A percentile compares a stretch with the other conserved stretches of the same genome.
Conservation (phyloP, 1,140 invertebrate species). For the Anastrepha ludens region DNA sequence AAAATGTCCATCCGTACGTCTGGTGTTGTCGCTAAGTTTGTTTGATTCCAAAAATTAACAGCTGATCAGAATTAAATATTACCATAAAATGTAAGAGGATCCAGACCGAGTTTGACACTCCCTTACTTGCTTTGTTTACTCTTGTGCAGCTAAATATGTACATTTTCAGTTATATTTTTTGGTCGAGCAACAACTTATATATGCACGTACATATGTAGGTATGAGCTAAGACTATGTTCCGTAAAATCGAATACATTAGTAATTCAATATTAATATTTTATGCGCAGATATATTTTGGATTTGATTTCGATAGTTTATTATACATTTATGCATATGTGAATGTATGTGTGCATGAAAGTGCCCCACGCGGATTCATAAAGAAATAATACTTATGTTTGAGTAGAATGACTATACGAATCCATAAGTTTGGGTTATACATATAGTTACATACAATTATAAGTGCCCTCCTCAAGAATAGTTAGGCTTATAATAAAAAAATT, state of each 20-base stretch:
- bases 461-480: too few species aligned
- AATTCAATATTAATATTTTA: slow-evolving; percentile 38
- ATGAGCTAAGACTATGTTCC: neutral
- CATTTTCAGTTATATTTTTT: too few species aligned
- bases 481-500: too few species aligned
- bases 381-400: neutral
- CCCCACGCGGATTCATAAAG: neutral
- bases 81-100: too few species aligned
- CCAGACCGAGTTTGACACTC: too few species aligned
- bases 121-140: too few species aligned
- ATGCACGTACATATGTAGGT: neutral
- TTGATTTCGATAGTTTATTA: neutral
- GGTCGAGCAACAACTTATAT: neutral
- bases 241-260: neutral
- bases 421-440: neutral
- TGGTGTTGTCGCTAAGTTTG: too few species aligned
- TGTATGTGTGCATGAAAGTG: neutral
- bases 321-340: neutral
- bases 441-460: too few species aligned
- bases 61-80: too few species aligned
- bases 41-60: too few species aligned
- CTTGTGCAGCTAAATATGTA: too few species aligned
- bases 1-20: too few species aligned
- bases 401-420: neutral
- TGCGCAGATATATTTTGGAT: neutral